Evolutionary conservation across 2,888 invertebrate species (phyloP).

Genomic region (Rhabditoides inermis): DNA sequence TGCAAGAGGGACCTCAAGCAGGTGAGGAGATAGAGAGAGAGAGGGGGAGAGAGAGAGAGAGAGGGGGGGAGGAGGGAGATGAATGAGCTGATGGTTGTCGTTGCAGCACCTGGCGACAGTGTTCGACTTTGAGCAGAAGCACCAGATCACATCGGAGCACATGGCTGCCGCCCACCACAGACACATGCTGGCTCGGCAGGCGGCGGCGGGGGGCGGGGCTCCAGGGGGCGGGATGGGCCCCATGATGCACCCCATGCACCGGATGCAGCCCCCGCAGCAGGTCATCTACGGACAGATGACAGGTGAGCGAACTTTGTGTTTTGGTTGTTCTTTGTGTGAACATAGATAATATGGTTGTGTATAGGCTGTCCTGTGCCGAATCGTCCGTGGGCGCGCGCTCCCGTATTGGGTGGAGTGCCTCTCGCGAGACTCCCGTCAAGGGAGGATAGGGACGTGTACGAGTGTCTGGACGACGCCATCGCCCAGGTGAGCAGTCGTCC

Average conservation of each 20-base stretch:
- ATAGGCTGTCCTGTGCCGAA: too few species aligned
- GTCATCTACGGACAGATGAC: slow-evolving; percentile 16
- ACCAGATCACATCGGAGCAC: slow-evolving; percentile 5
- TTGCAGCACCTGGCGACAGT: neutral
- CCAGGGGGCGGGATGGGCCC: neutral
- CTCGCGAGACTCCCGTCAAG: too few species aligned
- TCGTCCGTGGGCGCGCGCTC: too few species aligned
- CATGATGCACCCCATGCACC: neutral
- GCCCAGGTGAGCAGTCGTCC: slow-evolving; percentile 7
- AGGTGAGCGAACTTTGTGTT: too few species aligned
- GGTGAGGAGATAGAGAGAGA: slow-evolving; percentile 9
- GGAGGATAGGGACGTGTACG: slow-evolving; percentile 15
- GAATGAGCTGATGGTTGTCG: neutral
- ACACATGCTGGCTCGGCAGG: neutral
- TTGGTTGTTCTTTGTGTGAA: too few species aligned
- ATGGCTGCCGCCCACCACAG: neutral
- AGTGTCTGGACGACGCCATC: slow-evolving; percentile 23
- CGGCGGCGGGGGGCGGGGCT: neutral
- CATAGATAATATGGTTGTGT: too few species aligned
- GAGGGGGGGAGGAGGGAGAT: slow-evolving; percentile 10
- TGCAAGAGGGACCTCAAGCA: slow-evolving; percentile 22
- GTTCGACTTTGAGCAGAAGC: slow-evolving; percentile 13
- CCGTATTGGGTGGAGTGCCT: too few species aligned
- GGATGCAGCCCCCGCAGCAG: slow-evolving; percentile 17
- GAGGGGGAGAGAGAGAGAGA: slow-evolving; percentile 14